A percentile compares a stretch with the other conserved stretches of the same genome.
Evolutionary conservation across 2,113 vertebrate species (phyloP).

Genomic region (cattle (Bos taurus)): ARS-UCD2.0 NC_037336.1:23279501-23280000

Average conservation of each 20-base stretch:
- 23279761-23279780: not conserved
- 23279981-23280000: not conserved
- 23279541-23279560: not conserved
- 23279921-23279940: slow-evolving; percentile 6
- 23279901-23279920: not conserved
- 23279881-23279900: slow-evolving; percentile 9
- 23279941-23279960: not conserved
- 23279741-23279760: not conserved
- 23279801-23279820: slow-evolving; percentile 33
- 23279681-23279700: not conserved
- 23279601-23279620: not conserved
- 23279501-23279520: not conserved
- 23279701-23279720: not conserved
- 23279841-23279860: not conserved
- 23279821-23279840: slow-evolving; percentile 16
- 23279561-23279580: not conserved
- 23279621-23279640: not conserved
- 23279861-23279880: not conserved
- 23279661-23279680: not conserved
- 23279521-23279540: not conserved
- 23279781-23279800: not conserved
- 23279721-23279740: not conserved
- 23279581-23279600: not conserved
- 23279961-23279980: not conserved
- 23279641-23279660: not conserved